A percentile compares a stretch with the other conserved stretches of the same genome.
Evolutionary conservation across 1,140 invertebrate species (phyloP).

Genomic region (Aethina tumida): DNA sequence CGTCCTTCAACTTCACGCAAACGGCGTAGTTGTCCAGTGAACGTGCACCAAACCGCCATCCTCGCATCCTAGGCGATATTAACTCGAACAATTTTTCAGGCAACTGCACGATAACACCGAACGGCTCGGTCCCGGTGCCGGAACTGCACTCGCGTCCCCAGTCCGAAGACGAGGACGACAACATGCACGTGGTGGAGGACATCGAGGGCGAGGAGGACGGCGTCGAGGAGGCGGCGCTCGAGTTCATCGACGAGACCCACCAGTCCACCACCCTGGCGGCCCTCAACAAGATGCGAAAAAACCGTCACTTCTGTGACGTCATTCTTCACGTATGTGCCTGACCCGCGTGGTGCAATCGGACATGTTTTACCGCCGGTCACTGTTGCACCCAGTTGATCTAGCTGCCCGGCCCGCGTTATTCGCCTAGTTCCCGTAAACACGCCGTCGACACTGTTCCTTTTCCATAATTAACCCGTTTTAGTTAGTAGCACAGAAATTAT

Average conservation of each 20-base stretch:
- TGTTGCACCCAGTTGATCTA: too few species aligned
- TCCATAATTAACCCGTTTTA: constrained; percentile 10
- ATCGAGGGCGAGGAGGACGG: constrained; percentile 16
- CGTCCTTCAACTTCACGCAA: too few species aligned
- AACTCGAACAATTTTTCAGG: too few species aligned
- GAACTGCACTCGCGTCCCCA: too few species aligned
- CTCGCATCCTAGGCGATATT: too few species aligned
- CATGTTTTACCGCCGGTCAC: constrained; percentile 24
- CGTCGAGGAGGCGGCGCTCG: constrained; percentile 21
- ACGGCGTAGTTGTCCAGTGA: too few species aligned
- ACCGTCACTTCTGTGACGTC: constrained; percentile 70
- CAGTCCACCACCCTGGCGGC: constrained; percentile 47
- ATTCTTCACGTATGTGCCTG: constrained; percentile 57
- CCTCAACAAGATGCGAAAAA: constrained; percentile 65
- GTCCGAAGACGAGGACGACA: background rate
- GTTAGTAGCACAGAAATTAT: too few species aligned
- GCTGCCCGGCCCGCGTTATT: too few species aligned
- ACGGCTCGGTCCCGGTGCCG: too few species aligned
- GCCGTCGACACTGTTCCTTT: too few species aligned
- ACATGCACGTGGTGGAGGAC: background rate
- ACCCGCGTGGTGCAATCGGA: constrained; percentile 29
- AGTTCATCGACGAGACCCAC: constrained; percentile 44
- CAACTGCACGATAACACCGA: too few species aligned
- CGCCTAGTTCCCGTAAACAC: constrained; percentile 4
- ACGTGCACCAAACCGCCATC: too few species aligned